A percentile compares a stretch with the other conserved stretches of the same genome.
These are phyloP conservation scores for Pseudolycoriella hygida DNA, from an alignment of 2,888 invertebrate species.

Conservation along the genomic window DNA sequence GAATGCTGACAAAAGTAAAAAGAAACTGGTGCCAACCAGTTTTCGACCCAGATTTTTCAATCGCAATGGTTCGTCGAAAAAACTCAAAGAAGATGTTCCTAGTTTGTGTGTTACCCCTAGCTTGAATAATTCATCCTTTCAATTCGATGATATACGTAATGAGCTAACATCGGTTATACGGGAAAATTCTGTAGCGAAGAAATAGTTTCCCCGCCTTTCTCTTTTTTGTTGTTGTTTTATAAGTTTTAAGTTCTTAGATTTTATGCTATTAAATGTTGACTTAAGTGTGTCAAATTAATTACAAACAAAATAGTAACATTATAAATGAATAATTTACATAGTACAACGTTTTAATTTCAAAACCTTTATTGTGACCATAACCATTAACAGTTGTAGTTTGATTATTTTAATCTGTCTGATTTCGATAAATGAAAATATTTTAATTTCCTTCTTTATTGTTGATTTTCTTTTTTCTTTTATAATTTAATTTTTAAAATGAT, in stretches of 20 bases:
- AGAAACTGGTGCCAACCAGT: not conserved
- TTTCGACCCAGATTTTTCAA: not conserved
- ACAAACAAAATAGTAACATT: too few relatives aligned
- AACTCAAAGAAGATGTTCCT: not conserved
- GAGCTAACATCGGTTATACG: conserved; percentile 6
- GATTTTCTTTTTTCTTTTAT: too few relatives aligned
- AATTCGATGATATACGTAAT: conserved; percentile 6
- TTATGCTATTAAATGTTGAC: not conserved
- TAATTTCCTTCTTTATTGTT: too few relatives aligned
- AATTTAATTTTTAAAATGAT: too few relatives aligned
- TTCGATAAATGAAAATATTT: too few relatives aligned
- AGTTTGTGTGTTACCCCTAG: conserved; percentile 1
- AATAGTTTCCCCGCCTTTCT: too few relatives aligned
- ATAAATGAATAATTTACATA: too few relatives aligned
- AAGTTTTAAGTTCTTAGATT: not conserved
- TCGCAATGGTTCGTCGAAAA: not conserved
- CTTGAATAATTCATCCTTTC: conserved; percentile 1
- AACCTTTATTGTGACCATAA: too few relatives aligned
- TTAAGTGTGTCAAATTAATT: too few relatives aligned
- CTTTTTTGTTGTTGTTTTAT: not conserved
- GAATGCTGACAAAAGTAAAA: not conserved
- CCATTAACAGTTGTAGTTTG: too few relatives aligned
- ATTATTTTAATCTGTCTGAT: too few relatives aligned
- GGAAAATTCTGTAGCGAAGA: conserved; percentile 4
- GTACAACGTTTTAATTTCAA: too few relatives aligned